Percentiles rank a stretch among this genome's conserved stretches.
These are phyloP conservation scores for Blera fallax DNA, from an alignment of 2,888 invertebrate genomes.

Conservation along the genomic window DNA sequence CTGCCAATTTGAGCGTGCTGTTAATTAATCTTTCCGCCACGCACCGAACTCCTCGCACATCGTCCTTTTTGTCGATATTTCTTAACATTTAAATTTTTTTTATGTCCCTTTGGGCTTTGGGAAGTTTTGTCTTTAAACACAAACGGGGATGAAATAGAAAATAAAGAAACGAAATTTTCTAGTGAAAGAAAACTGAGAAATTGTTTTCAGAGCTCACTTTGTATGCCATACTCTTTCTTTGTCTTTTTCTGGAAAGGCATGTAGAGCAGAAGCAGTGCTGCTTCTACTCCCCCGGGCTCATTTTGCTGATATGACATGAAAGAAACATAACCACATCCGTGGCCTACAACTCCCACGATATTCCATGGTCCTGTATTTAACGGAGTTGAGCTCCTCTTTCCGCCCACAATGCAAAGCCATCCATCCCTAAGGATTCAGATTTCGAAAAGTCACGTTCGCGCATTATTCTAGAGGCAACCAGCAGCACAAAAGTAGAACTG, in stretches of 20 bases:
- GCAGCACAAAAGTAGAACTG: not conserved
- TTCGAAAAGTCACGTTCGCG: conserved; percentile 68
- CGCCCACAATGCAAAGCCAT: conserved; percentile 29
- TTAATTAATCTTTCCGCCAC: conserved; percentile 6
- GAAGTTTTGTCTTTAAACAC: not conserved
- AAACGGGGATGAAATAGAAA: not conserved
- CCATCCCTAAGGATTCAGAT: conserved; percentile 60
- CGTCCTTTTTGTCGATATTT: not conserved
- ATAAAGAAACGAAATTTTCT: not conserved
- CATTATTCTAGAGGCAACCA: conserved; percentile 59
- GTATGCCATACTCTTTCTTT: conserved; percentile 23
- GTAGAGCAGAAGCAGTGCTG: no score
- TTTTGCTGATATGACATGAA: conserved; percentile 66
- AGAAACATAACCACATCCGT: conserved; percentile 61
- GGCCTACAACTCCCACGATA: conserved; percentile 43
- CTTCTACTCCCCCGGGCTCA: conserved; percentile 44
- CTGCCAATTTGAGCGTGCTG: conserved; percentile 9
- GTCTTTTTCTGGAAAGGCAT: not conserved
- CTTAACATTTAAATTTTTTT: not conserved
- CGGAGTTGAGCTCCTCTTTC: conserved; percentile 3
- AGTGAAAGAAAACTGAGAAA: conserved; percentile 24
- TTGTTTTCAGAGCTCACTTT: conserved; percentile 50
- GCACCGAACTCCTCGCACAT: conserved; percentile 18
- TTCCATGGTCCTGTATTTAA: conserved; percentile 48
- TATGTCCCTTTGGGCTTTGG: not conserved